Evolutionary conservation across 2,113 vertebrate genomes (phyloP), one percentile per base, ranked within the genome.

Genomic region (Columbina picui): DNA sequence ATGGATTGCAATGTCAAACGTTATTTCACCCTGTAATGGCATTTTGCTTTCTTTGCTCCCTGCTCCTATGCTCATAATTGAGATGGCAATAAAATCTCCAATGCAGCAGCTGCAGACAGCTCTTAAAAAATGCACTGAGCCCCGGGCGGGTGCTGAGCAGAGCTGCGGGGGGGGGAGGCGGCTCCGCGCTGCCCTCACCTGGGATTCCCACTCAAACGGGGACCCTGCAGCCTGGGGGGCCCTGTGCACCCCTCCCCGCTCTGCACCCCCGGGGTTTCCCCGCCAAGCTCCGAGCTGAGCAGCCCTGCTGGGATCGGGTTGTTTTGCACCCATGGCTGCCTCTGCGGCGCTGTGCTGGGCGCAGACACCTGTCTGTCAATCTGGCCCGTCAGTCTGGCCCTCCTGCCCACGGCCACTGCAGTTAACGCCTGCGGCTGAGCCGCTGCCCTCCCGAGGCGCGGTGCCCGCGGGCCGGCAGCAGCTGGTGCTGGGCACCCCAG

Each of bases 401-500:
- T 34, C 69, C 34, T 87, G 77, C 95, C 47, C 84, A 55, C 5
- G 2, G 10, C 85, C 4, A 0, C 29, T 8, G 0, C 0, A 38
- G 56, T 94, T 57, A 82, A 53, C 79, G 64, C 53, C 65, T 56
- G 6, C 15, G 1, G 55, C 14, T n/a, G 68, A 74, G 7, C 57
- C 5, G 0, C 39, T 3, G 0, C 15, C 23, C 30, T 64, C n/a
- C 21, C 2, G 0, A 23, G 38, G 20, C 1, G 29, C 4, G 0
- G 43, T 29, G 67, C 49, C 34, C 47, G 0, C 4, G 45, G 59
- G n/a, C 34, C 30, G 64, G 38, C 4, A 47, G n/a, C 52, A 47
- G 52, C 49, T 43, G 1, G 22, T 13, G 9, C 16, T 2, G 0
- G 53, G 19, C 63, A 45, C 49, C 61, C 56, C 38, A 30, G 29